Conservation (phyloP, 2,113 vertebrate genomes). For the Protobothrops flavoviridis region DNA sequence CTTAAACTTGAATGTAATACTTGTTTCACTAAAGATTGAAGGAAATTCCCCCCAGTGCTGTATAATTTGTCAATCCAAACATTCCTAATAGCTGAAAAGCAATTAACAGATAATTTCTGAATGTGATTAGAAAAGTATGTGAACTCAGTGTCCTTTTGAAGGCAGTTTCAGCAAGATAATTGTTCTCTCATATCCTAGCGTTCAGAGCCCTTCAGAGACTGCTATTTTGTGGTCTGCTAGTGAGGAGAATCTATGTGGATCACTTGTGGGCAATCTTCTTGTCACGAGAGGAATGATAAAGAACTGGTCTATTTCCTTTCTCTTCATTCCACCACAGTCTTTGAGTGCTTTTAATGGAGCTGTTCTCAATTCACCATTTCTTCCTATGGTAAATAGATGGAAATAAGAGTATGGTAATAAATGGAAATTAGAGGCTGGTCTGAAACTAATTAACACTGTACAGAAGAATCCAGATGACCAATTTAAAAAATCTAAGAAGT, state of each 20-base stretch:
- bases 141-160: background rate
- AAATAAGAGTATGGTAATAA: background rate
- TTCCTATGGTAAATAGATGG: background rate
- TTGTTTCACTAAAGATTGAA: background rate
- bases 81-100: background rate
- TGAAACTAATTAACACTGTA: background rate
- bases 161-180: background rate
- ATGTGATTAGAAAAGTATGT: background rate
- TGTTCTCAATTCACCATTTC: background rate
- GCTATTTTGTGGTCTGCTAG: background rate
- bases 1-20: background rate
- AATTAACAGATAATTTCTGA: background rate
- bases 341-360: background rate
- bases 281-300: background rate
- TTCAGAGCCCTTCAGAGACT: background rate
- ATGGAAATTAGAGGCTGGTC: background rate
- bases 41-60: background rate
- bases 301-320: background rate
- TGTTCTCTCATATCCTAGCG: background rate
- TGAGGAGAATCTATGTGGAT: background rate
- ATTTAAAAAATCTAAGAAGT: background rate
- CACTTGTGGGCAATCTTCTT: background rate
- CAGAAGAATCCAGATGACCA: background rate
- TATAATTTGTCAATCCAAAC: background rate
- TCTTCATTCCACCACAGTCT: background rate